Conservation (phyloP, 2,797 vertebrate species). For the Uromys caudimaculatus region DNA sequence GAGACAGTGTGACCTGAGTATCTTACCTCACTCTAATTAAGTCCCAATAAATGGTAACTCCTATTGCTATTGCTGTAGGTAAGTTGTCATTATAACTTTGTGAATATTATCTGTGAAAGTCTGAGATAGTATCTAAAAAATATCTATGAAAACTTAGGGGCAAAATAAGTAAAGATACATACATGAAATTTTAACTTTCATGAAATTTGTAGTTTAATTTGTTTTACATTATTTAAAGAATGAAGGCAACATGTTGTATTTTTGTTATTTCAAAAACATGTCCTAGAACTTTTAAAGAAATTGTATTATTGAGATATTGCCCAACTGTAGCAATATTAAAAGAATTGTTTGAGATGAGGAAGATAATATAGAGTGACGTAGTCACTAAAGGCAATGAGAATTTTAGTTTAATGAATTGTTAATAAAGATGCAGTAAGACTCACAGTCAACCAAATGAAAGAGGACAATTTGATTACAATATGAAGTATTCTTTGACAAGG, state of each 20-base stretch:
- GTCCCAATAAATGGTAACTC: neutral
- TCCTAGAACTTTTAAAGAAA: slow-evolving; percentile 22
- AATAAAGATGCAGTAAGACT: slow-evolving; percentile 44
- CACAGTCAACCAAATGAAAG: slow-evolving; percentile 31
- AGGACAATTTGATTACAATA: slow-evolving; percentile 49
- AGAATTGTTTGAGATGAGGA: slow-evolving; percentile 6
- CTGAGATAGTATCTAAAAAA: slow-evolving; percentile 25
- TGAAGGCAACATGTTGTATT: neutral
- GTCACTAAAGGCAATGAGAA: neutral
- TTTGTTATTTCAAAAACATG: neutral
- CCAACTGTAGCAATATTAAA: slow-evolving; percentile 39
- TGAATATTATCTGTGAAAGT: slow-evolving; percentile 29
- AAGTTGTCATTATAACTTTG: slow-evolving; percentile 31
- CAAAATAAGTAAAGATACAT: slow-evolving; percentile 44
- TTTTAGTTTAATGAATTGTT: slow-evolving; percentile 19
- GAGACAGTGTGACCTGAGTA: neutral
- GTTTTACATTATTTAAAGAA: neutral
- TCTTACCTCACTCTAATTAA: neutral
- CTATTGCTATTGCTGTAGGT: neutral
- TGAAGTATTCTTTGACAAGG: slow-evolving; percentile 48
- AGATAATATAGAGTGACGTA: neutral
- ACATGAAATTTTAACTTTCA: slow-evolving; percentile 26
- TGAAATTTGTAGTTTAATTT: slow-evolving; percentile 33
- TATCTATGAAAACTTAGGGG: neutral
- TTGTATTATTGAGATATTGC: slow-evolving; percentile 1